Evolutionary conservation across 2,888 invertebrate genomes (phyloP).

Genomic region (Amiota minor): DNA sequence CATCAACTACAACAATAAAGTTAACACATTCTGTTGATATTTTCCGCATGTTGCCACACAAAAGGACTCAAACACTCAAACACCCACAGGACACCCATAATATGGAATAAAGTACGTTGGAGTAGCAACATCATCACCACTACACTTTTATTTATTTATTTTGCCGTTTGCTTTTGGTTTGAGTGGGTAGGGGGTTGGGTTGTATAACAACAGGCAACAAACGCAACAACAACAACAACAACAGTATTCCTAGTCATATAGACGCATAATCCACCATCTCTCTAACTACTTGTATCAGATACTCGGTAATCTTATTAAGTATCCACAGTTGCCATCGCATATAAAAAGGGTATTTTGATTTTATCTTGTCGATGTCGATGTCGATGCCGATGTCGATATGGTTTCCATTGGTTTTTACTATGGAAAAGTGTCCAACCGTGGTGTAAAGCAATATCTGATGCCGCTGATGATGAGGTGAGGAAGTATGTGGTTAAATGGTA

Average conservation of each 20-base stretch:
- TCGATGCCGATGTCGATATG: too few species aligned
- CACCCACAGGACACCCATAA: not conserved
- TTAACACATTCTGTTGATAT: not conserved
- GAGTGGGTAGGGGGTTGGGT: not conserved
- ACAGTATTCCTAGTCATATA: not conserved
- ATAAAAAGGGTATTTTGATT: too few species aligned
- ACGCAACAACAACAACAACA: not conserved
- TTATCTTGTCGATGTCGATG: too few species aligned
- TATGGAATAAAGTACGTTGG: not conserved
- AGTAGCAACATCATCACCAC: not conserved
- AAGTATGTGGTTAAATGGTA: constrained; percentile 7
- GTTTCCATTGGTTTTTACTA: not conserved
- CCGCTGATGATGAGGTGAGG: too few species aligned
- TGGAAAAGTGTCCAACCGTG: constrained; percentile 29
- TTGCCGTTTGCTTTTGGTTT: not conserved
- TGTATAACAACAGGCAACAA: too few species aligned
- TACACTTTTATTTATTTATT: too few species aligned
- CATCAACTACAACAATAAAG: constrained; percentile 29
- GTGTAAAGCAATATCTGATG: too few species aligned
- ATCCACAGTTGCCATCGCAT: not conserved
- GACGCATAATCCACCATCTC: not conserved
- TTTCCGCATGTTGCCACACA: not conserved
- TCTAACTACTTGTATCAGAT: not conserved
- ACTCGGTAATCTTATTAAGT: constrained; percentile 5
- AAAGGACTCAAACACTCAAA: not conserved